Evolutionary conservation across 2,113 vertebrate genomes (phyloP).

Genomic region (Ascaphus truei): DNA sequence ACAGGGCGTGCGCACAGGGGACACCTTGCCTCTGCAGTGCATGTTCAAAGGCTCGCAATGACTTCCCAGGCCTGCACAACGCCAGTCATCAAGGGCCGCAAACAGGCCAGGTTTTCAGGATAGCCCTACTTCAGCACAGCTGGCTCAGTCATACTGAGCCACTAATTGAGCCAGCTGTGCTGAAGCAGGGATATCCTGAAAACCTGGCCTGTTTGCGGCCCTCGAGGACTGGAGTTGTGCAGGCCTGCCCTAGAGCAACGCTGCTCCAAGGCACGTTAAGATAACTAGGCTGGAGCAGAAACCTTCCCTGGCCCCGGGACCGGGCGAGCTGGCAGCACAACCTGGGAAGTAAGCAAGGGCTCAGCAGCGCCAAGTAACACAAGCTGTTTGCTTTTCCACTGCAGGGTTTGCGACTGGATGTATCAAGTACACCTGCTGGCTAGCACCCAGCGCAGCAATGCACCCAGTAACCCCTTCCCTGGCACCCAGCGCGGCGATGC

Average conservation of each 20-base stretch:
- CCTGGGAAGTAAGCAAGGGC: neutral
- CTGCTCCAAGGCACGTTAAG: no score
- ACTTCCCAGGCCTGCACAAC: no score
- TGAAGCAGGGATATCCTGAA: neutral
- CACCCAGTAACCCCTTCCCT: neutral
- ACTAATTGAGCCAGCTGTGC: neutral
- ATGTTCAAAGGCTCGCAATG: no score
- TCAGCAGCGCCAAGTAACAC: neutral
- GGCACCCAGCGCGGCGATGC: no score
- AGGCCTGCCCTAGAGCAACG: neutral
- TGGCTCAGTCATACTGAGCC: neutral
- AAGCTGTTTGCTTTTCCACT: conserved; percentile 5
- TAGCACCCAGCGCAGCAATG: neutral
- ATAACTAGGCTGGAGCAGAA: neutral
- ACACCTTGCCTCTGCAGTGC: no score
- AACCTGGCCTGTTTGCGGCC: neutral
- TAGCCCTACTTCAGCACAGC: no score
- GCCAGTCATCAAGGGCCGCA: no score
- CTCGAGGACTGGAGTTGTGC: neutral
- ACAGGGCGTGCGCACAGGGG: no score
- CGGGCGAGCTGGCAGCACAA: neutral
- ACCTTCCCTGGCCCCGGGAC: neutral
- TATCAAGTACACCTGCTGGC: neutral
- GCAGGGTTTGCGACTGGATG: neutral
- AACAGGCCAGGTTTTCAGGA: no score